A percentile compares a stretch with the other conserved stretches of the same genome.
phyloP scores from a whole-genome alignment of 2,113 vertebrate species.

The Salminus brasiliensis region DNA sequence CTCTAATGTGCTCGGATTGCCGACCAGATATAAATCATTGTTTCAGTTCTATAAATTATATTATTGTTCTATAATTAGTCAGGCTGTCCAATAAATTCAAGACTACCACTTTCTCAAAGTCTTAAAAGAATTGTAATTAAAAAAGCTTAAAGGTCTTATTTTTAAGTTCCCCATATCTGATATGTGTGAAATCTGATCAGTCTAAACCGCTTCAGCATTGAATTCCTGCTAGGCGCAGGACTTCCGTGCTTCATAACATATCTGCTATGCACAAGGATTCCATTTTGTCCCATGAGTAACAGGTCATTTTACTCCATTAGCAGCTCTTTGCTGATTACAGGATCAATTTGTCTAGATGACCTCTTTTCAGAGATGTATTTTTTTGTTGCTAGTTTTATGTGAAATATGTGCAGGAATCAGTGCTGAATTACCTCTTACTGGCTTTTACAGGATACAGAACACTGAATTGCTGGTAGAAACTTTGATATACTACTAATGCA shows the following conservation, averaged over 20 bases:
- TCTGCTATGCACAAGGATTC: neutral
- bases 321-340: too few relatives aligned
- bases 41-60: too few relatives aligned
- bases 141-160: neutral
- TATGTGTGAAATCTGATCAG: neutral
- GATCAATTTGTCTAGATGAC: too few relatives aligned
- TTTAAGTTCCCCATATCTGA: neutral
- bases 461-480: neutral
- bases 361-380: too few relatives aligned
- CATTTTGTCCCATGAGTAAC: neutral
- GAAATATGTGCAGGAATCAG: neutral
- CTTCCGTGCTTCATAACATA: neutral
- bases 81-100: neutral
- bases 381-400: neutral
- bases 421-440: neutral
- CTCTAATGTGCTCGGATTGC: neutral
- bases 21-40: conserved; percentile 23
- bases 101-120: neutral
- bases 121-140: neutral
- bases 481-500: neutral
- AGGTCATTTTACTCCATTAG: too few relatives aligned
- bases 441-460: too few relatives aligned
- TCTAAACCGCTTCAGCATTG: neutral
- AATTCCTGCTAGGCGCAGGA: neutral
- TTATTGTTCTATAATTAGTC: conserved; percentile 11